Evolutionary conservation across 1,140 invertebrate genomes (phyloP).

Genomic region (Notospermus geniculatus): DNA sequence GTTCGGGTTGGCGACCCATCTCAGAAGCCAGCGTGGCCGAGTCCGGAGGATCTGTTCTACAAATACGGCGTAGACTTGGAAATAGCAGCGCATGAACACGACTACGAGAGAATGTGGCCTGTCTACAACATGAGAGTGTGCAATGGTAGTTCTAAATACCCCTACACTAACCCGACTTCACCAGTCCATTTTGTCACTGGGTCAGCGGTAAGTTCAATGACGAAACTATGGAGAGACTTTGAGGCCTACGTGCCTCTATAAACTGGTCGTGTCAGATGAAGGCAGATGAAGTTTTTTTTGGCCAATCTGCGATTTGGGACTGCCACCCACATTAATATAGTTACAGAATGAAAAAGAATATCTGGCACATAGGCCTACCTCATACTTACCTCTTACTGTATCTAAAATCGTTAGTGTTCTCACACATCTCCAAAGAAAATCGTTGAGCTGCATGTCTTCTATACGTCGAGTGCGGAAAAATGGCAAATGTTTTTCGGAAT

Average conservation of each 20-base stretch:
- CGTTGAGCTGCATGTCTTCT: no score
- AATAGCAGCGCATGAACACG: constrained; percentile 97
- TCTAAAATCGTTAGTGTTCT: constrained; percentile 1
- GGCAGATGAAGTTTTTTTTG: no score
- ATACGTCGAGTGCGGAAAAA: no score
- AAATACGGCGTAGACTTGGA: constrained; percentile 88
- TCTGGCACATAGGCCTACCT: neutral
- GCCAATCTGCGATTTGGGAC: no score
- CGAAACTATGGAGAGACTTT: constrained; percentile 80
- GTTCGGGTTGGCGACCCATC: no score
- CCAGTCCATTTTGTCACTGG: constrained; percentile 92
- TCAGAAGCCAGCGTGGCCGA: no score
- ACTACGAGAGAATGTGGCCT: constrained; percentile 92
- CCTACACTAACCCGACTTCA: constrained; percentile 83
- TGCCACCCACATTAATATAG: no score
- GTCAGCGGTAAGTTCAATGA: constrained; percentile 78
- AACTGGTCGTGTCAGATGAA: no score
- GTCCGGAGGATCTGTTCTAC: constrained; percentile 76
- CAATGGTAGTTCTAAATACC: constrained; percentile 53
- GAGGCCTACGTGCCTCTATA: no score
- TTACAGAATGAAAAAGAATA: no score
- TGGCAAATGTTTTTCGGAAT: constrained; percentile 65
- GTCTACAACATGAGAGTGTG: constrained; percentile 71
- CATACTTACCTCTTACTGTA: no score
- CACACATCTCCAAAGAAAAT: no score